Percentiles rank a stretch among this genome's conserved stretches.
Evolutionary conservation across 2,888 invertebrate species (phyloP).

Genomic region (Willowsia nigromaculata): DNA sequence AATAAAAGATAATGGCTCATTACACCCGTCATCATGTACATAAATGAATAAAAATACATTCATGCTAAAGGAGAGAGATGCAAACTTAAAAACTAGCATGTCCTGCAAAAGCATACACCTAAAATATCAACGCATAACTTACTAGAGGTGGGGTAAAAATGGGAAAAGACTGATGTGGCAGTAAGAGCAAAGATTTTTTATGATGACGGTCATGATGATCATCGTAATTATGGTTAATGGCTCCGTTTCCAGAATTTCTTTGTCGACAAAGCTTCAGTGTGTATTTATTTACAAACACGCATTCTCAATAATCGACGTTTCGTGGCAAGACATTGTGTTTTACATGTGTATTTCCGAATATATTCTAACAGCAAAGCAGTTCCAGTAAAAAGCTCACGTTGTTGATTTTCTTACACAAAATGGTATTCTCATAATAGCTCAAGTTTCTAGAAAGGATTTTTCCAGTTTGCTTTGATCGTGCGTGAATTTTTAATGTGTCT

Average conservation of each 20-base stretch:
- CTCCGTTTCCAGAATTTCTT: background rate
- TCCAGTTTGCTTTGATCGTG: constrained; percentile 12
- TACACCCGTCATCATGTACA: constrained; percentile 49
- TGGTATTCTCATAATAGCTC: background rate
- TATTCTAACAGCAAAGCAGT: too few species aligned
- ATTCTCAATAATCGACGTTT: constrained; percentile 9
- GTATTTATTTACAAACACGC: background rate
- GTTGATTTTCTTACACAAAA: background rate
- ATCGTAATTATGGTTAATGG: constrained; percentile 51
- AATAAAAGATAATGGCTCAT: constrained; percentile 59
- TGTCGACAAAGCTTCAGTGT: background rate
- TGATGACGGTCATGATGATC: constrained; percentile 36
- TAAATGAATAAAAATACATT: too few species aligned
- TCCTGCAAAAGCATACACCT: background rate
- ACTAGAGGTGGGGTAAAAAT: constrained; percentile 13
- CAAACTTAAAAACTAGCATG: too few species aligned
- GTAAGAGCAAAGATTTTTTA: constrained; percentile 47
- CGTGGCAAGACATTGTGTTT: background rate
- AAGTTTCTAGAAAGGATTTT: background rate
- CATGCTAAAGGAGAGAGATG: too few species aligned
- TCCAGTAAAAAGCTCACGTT: background rate
- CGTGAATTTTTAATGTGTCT: constrained; percentile 6
- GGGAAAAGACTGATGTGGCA: constrained; percentile 38
- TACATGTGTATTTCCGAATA: background rate
- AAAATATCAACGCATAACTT: background rate